Evolutionary conservation across 35 echinoderm and acorn worm genomes (phyloP).

Genomic region (Apostichopus japonicus): DNA sequence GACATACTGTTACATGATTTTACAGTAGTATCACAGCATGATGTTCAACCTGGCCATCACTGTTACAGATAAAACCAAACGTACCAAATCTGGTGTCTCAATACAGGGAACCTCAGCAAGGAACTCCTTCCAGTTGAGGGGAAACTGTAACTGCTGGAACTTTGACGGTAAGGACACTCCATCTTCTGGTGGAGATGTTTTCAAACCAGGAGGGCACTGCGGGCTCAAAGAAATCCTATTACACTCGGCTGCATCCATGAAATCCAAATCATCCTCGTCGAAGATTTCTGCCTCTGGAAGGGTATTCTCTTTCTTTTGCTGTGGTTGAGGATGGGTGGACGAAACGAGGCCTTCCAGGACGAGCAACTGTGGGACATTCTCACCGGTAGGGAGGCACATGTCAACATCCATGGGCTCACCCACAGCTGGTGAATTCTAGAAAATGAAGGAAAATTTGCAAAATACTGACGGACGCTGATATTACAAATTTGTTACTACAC

Average conservation of each 20-base stretch:
- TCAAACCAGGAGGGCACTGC: neutral
- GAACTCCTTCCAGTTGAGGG: constrained; percentile 43
- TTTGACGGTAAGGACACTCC: neutral
- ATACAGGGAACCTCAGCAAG: constrained; percentile 50
- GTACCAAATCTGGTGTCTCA: constrained; percentile 36
- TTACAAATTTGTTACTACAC: no score
- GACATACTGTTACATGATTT: no score
- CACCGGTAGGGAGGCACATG: constrained; percentile 25
- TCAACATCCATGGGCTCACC: constrained; percentile 2
- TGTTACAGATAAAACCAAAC: neutral
- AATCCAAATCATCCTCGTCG: constrained; percentile 27
- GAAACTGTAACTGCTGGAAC: constrained; percentile 18
- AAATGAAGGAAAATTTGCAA: no score
- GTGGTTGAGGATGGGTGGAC: neutral
- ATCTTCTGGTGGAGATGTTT: neutral
- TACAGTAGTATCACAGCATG: no score
- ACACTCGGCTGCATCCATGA: neutral
- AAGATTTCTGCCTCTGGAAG: constrained; percentile 3
- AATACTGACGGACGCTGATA: no score
- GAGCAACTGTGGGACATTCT: constrained; percentile 1
- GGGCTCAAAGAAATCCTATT: neutral
- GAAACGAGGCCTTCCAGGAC: neutral
- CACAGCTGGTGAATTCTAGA: neutral
- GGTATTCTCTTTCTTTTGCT: neutral
- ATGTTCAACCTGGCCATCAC: no score